Evolutionary conservation across 2,113 vertebrate species (phyloP), one percentile per base, ranked within the genome.

Genomic region (Pelmatolapia mariae): DNA sequence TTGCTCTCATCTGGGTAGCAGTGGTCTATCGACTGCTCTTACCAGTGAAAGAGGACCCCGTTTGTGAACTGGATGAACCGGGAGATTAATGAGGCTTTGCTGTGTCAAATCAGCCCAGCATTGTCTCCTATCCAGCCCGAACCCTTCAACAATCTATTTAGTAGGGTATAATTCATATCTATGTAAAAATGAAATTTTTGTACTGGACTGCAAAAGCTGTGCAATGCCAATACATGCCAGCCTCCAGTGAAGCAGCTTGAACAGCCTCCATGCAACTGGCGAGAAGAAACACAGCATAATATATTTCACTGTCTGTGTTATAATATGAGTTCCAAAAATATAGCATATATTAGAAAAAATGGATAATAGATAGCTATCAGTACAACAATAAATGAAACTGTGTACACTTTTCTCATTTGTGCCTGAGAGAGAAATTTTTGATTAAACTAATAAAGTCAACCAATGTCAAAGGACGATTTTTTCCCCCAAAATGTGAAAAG

Each of bases 81-180:
- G 56, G 80, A 94, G 95, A 96, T 95, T 95, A 95, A 96, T 92
- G 93, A 94, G 83, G 61, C 90, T 73, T 22, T 63, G 73, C 83
- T 81, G 83, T 68, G 61, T 83, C 91, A 92, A 90, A 91, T 88
- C 66, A 15, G 80, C 78, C 78, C 83, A 13, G 29, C 61, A 56
- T 85, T 59, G 47, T 83, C 82, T 82, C 83, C 82, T 78, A 84
- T 92, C 85, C 56, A 63, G 85, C 89, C 86, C 7, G 10, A 63
- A 80, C 91, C 84, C 91, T 84, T 52, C 63, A 16, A 59, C 81
- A 83, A 80, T 78, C 83, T 91, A n/a, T 91, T 94, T 90, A 86
- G 19, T 12, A 79, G 18, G 50, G 45, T 16, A 73, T 91, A 93
- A 92, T 93, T 94, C 87, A 94, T 33, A 91, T 81, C 61, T 57